These are phyloP conservation scores for Callyntrura guangdongensis DNA, from an alignment of 2,888 invertebrate genomes.

Conservation along the genomic window DNA sequence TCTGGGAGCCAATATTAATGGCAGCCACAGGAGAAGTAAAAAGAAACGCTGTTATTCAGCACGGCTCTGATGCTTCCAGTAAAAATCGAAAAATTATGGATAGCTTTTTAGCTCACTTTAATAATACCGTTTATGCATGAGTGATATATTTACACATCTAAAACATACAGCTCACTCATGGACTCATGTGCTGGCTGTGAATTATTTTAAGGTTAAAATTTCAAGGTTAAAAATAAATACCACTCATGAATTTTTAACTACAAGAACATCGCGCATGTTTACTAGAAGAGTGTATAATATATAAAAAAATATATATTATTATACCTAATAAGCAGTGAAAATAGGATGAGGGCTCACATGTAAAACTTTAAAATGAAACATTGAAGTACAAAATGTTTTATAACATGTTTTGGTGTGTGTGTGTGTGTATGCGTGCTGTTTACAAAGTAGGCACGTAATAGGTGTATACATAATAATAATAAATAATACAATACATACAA, in stretches of 20 bases:
- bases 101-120: not conserved
- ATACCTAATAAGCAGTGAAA: not conserved
- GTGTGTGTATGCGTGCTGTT: conserved; percentile 14
- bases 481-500: not conserved
- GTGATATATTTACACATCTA: conserved; percentile 32
- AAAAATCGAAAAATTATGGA: conserved; percentile 3
- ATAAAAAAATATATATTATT: conserved; percentile 19
- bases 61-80: conserved; percentile 4
- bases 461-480: not conserved
- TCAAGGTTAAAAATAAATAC: conserved; percentile 72
- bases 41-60: not conserved
- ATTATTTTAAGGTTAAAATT: conserved; percentile 69
- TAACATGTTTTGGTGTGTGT: conserved; percentile 10
- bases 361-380: not conserved
- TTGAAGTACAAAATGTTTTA: conserved; percentile 20
- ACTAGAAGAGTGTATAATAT: not conserved
- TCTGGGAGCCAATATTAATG: conserved; percentile 10
- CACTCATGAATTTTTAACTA: conserved; percentile 63
- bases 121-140: conserved; percentile 56
- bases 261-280: conserved; percentile 11
- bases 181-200: conserved; percentile 1
- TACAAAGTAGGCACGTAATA: not conserved
- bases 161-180: conserved; percentile 6
- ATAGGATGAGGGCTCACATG: not conserved
- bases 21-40: not conserved